phyloP scores from a whole-genome alignment of 1,140 invertebrate species.

The Drosophila chauvacae region DNA sequence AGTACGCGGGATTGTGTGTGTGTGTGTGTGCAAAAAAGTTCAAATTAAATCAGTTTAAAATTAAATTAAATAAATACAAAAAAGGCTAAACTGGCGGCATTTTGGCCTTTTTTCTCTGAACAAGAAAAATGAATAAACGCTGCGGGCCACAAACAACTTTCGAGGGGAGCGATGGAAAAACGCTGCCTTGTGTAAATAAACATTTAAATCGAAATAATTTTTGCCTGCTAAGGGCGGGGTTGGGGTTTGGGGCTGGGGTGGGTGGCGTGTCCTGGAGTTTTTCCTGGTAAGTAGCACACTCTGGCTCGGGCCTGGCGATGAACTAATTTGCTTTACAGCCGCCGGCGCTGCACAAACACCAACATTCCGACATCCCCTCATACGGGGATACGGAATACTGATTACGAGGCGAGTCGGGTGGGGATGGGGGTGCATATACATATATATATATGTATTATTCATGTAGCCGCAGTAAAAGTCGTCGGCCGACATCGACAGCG shows the following conservation, averaged over 20 bases:
- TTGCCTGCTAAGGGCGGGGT: slow-evolving; percentile 1
- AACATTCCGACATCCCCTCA: slow-evolving; percentile 13
- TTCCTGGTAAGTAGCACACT: slow-evolving; percentile 58
- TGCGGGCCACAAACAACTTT: slow-evolving; percentile 54
- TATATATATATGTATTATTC: slow-evolving; percentile 67
- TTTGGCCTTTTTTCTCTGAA: slow-evolving; percentile 31
- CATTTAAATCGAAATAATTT: slow-evolving; percentile 75
- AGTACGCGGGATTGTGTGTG: not conserved
- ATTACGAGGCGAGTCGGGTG: not conserved
- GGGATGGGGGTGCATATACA: not conserved
- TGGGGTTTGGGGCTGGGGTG: too few species aligned
- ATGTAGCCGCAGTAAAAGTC: slow-evolving; percentile 77
- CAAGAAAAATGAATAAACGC: slow-evolving; percentile 59
- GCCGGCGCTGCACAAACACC: slow-evolving; percentile 49
- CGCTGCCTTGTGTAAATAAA: slow-evolving; percentile 57
- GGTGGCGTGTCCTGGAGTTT: not conserved
- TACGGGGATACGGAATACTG: slow-evolving; percentile 1
- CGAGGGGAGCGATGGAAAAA: not conserved
- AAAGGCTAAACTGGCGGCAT: slow-evolving; percentile 44
- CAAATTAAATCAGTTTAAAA: slow-evolving; percentile 65
- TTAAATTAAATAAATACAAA: slow-evolving; percentile 71
- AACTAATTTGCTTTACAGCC: slow-evolving; percentile 77
- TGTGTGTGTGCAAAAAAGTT: slow-evolving; percentile 27
- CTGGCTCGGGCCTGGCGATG: slow-evolving; percentile 58
- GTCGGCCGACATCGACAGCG: slow-evolving; percentile 57